Evolutionary conservation across 2,113 vertebrate genomes (phyloP).

Genomic region (Cynoglossus semilaevis): DNA sequence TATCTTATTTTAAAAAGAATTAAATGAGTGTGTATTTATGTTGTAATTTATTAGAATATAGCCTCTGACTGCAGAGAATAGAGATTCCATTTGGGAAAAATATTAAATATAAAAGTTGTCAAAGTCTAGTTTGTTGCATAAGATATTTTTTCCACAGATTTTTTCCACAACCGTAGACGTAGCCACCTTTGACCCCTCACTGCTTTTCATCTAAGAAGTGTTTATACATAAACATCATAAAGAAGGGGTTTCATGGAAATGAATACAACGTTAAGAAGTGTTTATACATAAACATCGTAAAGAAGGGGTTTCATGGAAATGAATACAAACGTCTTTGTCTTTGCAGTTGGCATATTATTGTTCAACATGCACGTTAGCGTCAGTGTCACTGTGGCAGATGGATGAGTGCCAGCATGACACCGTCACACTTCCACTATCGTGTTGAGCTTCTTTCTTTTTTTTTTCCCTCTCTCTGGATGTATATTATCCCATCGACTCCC

Average conservation of each 20-base stretch:
- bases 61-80: no score
- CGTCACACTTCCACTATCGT: slow-evolving; percentile 26
- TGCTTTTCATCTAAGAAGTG: slow-evolving; percentile 12
- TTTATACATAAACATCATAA: no score
- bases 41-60: no score
- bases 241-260: not conserved
- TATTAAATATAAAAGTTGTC: no score
- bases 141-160: no score
- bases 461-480: slow-evolving; percentile 21
- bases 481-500: slow-evolving; percentile 21
- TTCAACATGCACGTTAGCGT: slow-evolving; percentile 60
- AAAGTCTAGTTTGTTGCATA: no score
- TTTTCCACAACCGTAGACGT: no score
- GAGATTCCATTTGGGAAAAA: no score
- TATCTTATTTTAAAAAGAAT: no score
- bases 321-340: slow-evolving; percentile 60
- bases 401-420: slow-evolving; percentile 57
- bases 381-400: slow-evolving; percentile 61
- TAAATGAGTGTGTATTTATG: no score
- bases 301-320: not conserved
- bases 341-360: slow-evolving; percentile 57
- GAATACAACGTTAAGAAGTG: slow-evolving; percentile 29
- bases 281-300: no score
- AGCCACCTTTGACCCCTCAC: slow-evolving; percentile 23
- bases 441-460: not conserved